Evolutionary conservation across 2,797 vertebrate species (phyloP).

Genomic region (Poeciliopsis presidionis): DNA sequence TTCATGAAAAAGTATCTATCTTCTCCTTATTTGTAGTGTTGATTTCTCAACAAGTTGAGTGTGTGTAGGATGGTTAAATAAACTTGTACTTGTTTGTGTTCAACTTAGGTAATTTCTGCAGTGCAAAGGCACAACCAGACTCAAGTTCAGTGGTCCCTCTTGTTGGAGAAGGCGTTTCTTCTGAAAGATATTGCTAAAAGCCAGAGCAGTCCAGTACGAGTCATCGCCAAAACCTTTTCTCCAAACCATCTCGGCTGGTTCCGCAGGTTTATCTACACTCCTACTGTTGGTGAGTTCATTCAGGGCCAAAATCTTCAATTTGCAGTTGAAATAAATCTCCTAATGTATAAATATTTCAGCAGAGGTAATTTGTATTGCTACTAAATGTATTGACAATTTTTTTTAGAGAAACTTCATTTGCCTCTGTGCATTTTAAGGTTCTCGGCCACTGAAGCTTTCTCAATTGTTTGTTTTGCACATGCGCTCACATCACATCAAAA

Average conservation of each 20-base stretch:
- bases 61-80: neutral
- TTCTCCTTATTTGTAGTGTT: neutral
- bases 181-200: conserved; percentile 92
- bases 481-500: neutral
- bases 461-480: neutral
- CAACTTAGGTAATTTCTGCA: conserved; percentile 87
- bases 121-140: conserved; percentile 89
- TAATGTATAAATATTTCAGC: neutral
- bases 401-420: neutral
- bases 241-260: conserved; percentile 79
- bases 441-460: neutral
- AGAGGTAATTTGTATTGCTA: neutral
- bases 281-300: conserved; percentile 83
- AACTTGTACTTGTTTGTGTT: conserved; percentile 2
- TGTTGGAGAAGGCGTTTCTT: conserved; percentile 89
- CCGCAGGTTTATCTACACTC: conserved; percentile 84
- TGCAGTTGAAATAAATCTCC: neutral
- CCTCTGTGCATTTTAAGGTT: neutral
- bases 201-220: conserved; percentile 80
- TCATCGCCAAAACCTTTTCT: conserved; percentile 86
- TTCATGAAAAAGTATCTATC: conserved; percentile 88
- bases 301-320: neutral
- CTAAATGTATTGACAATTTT: neutral
- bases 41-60: neutral
- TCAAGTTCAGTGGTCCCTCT: conserved; percentile 90